Evolutionary conservation across 1,140 invertebrate genomes (phyloP), one percentile per base, ranked within the genome.

Genomic region (Sarcophaga peregrina): DNA sequence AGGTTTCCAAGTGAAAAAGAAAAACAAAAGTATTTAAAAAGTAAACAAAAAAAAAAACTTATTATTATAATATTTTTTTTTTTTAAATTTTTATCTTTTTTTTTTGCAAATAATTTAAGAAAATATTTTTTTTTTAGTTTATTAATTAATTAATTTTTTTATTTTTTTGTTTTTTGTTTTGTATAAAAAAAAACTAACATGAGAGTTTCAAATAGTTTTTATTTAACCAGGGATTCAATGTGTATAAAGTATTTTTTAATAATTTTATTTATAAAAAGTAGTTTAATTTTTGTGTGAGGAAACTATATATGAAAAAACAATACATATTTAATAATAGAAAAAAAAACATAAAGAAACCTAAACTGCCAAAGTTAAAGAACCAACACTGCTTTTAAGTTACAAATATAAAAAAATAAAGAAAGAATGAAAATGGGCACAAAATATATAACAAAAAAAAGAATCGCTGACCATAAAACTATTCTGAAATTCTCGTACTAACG

Each of bases 131-230:
- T 37, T 73, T 75, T 75, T 75, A 76, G 46, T 48, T 48, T 17
- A 76, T 11, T 13, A 46, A 74, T 48, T 37, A 48, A 37, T n/a
- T n/a, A 76, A 48, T 47, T 48, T 15, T 47, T 76, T n/a, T n/a
- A n/a, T 62, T 4, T 62, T 13, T 62, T 62, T n/a, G 58, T 13
- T 62, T 62, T 37, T 37, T 37, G 25, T 37, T 37, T 37, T 37
- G 25, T 37, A 52, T 52, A 68, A 68, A 68, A 75, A 62, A 62
- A 50, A 80, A 89, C 88, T 88, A 89, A 89, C 84, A 89, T 89
- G 88, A 89, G 88, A 89, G 86, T 89, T 89, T 87, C 84, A 86
- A 85, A 87, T 89, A 89, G 88, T 84, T 85, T 85, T 85, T 86
- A 72, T 80, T 17, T n/a, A 25, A 20, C 17, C 17, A 25, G 62